Evolutionary conservation across 2,888 invertebrate species (phyloP).

Genomic region (Tromatobia lineatoria): DNA sequence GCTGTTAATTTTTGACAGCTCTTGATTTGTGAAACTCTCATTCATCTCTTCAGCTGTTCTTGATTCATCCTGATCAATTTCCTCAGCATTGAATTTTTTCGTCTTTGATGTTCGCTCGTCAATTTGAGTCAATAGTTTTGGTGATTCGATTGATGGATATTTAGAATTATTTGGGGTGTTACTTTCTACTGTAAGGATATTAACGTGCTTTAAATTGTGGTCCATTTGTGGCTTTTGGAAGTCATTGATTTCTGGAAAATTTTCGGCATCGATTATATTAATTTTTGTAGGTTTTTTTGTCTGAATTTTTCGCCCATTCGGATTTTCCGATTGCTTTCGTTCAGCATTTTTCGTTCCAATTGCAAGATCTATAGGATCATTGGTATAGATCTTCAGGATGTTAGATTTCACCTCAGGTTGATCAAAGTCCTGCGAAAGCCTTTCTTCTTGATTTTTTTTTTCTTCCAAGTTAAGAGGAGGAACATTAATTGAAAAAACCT

Average conservation of each 20-base stretch:
- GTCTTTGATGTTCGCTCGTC: not conserved
- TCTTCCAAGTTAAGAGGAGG: constrained; percentile 29
- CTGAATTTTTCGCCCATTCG: not conserved
- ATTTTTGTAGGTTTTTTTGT: not conserved
- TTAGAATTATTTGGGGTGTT: not conserved
- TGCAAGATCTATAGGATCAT: not conserved
- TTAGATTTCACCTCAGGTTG: not conserved
- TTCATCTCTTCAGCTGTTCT: not conserved
- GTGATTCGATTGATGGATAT: not conserved
- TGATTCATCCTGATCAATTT: not conserved
- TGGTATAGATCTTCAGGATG: not conserved
- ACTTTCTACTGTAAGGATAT: not conserved
- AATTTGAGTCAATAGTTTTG: not conserved
- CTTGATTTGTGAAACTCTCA: not conserved
- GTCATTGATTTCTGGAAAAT: not conserved
- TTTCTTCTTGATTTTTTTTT: not conserved
- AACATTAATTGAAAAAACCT: not conserved
- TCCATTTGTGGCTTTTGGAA: not conserved
- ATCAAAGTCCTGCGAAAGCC: not conserved
- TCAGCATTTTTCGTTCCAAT: not conserved
- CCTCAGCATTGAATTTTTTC: not conserved
- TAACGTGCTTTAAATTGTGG: not conserved
- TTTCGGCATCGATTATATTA: not conserved
- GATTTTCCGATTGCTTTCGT: not conserved
- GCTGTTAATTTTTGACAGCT: not conserved